These are phyloP conservation scores for Calephelis virginiensis DNA, from an alignment of 1,140 invertebrate species.

Conservation along the genomic window DNA sequence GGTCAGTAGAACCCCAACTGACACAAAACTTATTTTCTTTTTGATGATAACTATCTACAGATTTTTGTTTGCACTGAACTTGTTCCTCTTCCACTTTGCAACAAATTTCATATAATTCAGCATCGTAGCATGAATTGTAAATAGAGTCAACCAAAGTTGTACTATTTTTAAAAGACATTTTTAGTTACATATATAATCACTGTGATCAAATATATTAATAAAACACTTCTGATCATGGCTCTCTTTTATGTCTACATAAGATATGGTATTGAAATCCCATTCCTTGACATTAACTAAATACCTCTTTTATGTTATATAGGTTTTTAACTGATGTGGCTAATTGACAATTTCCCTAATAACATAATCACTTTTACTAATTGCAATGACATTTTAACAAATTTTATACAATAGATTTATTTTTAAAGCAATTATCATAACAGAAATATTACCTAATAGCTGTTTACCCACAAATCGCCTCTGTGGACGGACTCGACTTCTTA, in stretches of 20 bases:
- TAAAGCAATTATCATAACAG: too few relatives aligned
- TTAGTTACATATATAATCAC: neutral
- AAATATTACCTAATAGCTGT: too few relatives aligned
- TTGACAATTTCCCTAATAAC: too few relatives aligned
- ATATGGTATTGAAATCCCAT: neutral
- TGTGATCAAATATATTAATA: neutral
- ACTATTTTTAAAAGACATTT: slow-evolving; percentile 13
- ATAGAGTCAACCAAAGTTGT: slow-evolving; percentile 5
- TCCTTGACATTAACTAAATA: neutral
- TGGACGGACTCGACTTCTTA: too few relatives aligned
- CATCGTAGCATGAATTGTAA: slow-evolving; percentile 8
- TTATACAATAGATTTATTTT: too few relatives aligned
- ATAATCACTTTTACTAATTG: too few relatives aligned
- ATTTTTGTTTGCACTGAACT: slow-evolving; percentile 8
- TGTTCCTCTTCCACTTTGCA: slow-evolving; percentile 13
- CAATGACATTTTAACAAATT: too few relatives aligned
- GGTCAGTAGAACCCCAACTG: neutral
- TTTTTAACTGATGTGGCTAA: too few relatives aligned
- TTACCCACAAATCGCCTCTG: too few relatives aligned
- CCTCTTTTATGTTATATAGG: neutral
- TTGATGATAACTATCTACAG: slow-evolving; percentile 8
- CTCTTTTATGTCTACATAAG: neutral
- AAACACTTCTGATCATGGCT: neutral
- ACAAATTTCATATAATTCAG: slow-evolving; percentile 17
- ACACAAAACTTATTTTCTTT: neutral